Evolutionary conservation across 2,113 vertebrate genomes (phyloP).

Genomic region (Callipepla californica): DNA sequence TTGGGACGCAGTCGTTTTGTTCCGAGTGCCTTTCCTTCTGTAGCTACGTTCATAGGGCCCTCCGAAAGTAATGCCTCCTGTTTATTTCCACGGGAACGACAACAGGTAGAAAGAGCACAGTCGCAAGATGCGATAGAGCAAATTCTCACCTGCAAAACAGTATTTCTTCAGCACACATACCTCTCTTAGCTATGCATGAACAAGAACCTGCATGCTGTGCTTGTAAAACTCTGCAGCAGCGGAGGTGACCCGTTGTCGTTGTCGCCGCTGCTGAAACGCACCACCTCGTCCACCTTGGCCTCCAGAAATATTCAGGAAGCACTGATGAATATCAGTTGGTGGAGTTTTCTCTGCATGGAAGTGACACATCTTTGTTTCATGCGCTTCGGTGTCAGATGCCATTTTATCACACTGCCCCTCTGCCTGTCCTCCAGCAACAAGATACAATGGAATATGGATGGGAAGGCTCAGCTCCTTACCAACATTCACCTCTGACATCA

Average conservation of each 20-base stretch:
- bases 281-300: not conserved
- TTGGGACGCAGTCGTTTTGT: not conserved
- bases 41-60: not conserved
- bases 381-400: not conserved
- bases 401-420: not conserved
- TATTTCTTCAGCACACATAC: not conserved
- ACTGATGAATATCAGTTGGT: not conserved
- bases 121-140: not conserved
- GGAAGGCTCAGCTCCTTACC: not conserved
- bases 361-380: not conserved
- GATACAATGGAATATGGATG: not conserved
- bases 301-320: not conserved
- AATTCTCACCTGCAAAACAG: too few relatives aligned
- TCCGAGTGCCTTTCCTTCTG: not conserved
- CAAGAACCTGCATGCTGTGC: not conserved
- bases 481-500: not conserved
- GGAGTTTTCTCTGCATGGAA: not conserved
- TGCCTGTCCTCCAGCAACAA: not conserved
- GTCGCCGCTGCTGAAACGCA: not conserved
- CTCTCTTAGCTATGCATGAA: not conserved
- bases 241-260: not conserved
- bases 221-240: not conserved
- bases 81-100: not conserved
- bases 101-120: not conserved
- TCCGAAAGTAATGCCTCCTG: not conserved